Evolutionary conservation across 2,113 vertebrate species (phyloP).

Genomic region (Australoheros scitulus): DNA sequence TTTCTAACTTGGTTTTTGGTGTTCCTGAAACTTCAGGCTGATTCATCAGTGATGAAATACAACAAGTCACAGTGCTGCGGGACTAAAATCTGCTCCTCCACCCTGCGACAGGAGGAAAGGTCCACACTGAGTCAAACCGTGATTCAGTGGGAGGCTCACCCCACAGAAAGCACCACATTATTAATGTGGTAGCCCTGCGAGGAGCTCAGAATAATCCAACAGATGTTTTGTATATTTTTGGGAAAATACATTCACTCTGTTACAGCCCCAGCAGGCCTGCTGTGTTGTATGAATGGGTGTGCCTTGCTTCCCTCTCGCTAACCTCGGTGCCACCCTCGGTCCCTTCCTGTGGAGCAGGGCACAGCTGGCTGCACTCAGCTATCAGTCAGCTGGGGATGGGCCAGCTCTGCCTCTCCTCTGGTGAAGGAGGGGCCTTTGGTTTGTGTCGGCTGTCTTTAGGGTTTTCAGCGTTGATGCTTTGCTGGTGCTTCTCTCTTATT

Average conservation of each 20-base stretch:
- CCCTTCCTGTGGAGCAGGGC: not conserved
- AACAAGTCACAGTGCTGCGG: not conserved
- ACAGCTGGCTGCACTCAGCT: not conserved
- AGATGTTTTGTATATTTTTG: too few species aligned
- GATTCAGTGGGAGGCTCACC: not conserved
- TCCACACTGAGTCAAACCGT: not conserved
- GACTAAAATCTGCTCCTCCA: not conserved
- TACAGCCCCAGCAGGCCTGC: not conserved
- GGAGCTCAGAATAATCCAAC: too few species aligned
- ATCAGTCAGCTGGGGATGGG: not conserved
- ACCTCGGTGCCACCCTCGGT: not conserved
- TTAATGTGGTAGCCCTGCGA: not conserved
- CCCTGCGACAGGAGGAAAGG: not conserved
- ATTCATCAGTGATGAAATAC: not conserved
- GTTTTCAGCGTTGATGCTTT: not conserved
- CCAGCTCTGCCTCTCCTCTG: rapidly evolving
- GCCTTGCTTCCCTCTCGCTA: not conserved
- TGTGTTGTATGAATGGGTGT: not conserved
- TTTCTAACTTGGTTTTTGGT: not conserved
- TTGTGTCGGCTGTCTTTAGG: not conserved
- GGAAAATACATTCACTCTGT: too few species aligned
- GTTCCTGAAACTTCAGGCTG: not conserved
- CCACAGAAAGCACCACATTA: not conserved
- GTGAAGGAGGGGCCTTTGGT: rapidly evolving
- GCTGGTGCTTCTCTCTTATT: not conserved